phyloP scores from a whole-genome alignment of 2,888 invertebrate species.

The Clivina fossor region DNA sequence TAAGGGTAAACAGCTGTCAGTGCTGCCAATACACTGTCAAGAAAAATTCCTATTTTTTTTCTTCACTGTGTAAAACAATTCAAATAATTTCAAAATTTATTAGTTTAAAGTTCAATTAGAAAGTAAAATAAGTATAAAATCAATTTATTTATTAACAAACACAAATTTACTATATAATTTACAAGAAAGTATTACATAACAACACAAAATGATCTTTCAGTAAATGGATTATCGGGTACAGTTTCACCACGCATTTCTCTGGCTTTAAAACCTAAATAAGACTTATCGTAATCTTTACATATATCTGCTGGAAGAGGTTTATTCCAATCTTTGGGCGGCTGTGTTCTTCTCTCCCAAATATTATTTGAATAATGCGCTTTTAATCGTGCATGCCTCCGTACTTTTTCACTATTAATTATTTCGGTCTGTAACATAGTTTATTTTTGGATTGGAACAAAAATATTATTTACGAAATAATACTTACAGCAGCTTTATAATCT shows the following conservation, averaged over 20 bases:
- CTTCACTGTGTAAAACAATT: too few species aligned
- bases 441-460: conserved; percentile 24
- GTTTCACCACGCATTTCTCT: conserved; percentile 60
- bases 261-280: conserved; percentile 66
- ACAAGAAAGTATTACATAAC: conserved; percentile 44
- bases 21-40: too few species aligned
- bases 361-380: conserved; percentile 71
- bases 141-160: too few species aligned
- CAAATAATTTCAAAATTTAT: too few species aligned
- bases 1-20: too few species aligned
- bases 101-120: too few species aligned
- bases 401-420: conserved; percentile 71
- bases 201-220: conserved; percentile 40
- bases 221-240: conserved; percentile 39
- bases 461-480: conserved; percentile 43
- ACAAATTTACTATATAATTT: too few species aligned
- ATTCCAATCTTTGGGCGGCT: conserved; percentile 81
- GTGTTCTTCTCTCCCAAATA: conserved; percentile 74
- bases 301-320: conserved; percentile 78
- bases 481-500: conserved; percentile 69
- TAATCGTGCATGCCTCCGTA: conserved; percentile 64
- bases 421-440: conserved; percentile 58
- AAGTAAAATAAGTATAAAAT: too few species aligned
- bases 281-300: conserved; percentile 64
- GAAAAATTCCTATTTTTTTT: too few species aligned